A percentile compares a stretch with the other conserved stretches of the same genome.
These are phyloP conservation scores for Nasonia vitripennis DNA, from an alignment of 1,140 invertebrate genomes.

Conservation along the genomic window DNA sequence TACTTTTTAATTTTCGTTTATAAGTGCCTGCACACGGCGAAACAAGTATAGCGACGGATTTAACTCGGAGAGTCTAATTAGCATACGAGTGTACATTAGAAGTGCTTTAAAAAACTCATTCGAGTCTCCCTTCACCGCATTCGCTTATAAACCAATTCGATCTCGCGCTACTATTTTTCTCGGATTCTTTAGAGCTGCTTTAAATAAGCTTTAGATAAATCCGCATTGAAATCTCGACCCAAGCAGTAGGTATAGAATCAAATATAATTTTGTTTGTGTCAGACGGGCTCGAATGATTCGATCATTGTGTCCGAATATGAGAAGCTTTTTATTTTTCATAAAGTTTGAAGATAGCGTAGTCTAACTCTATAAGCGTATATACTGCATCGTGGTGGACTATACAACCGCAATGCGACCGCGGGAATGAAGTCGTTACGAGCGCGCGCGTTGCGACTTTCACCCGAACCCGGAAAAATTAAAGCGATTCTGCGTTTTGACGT, in stretches of 20 bases:
- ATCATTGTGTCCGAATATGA: too few relatives aligned
- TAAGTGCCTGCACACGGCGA: background rate
- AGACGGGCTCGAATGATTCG: too few relatives aligned
- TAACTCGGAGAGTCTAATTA: background rate
- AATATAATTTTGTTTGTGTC: too few relatives aligned
- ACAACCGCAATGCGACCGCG: background rate
- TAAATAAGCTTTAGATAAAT: too few relatives aligned
- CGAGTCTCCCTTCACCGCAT: background rate
- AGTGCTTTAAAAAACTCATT: too few relatives aligned
- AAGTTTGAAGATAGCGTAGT: too few relatives aligned
- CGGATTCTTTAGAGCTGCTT: too few relatives aligned
- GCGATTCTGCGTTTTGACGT: background rate
- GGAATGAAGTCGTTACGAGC: background rate
- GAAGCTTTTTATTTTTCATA: too few relatives aligned
- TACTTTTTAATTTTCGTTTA: background rate
- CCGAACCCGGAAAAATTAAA: background rate
- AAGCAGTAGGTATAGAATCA: too few relatives aligned
- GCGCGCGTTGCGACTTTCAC: slow-evolving; percentile 8
- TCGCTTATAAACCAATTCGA: background rate
- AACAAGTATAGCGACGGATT: background rate
- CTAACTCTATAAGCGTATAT: background rate
- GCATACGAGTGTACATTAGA: background rate
- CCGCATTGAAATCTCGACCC: too few relatives aligned
- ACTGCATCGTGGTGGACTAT: background rate
- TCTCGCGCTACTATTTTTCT: too few relatives aligned